Evolutionary conservation across 2,888 invertebrate genomes (phyloP), one percentile per base, ranked within the genome.

Genomic region (Drosophila ustulata): DNA sequence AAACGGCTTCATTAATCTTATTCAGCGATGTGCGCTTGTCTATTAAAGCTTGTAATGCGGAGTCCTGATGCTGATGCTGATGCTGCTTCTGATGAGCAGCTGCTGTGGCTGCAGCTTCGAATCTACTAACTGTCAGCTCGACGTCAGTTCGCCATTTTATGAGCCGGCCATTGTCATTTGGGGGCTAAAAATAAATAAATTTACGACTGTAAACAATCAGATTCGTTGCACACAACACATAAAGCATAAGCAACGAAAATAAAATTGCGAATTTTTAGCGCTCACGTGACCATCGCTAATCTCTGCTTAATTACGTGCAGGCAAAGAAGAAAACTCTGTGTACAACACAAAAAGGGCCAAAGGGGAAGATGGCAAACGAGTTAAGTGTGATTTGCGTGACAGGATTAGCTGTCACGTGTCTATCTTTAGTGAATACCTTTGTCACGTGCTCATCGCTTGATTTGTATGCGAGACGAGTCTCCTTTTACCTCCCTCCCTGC

Each of bases 1-100:
- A 90, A 91, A 88, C 89, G 90, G 90, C 88, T 89, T 91, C 91
- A 91, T 91, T 91, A 91, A 91, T 91, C 90, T 91, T 91, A 87
- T 88, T 90, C 91, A 90, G 79, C 80, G 82, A 84, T 59, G 37
- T 61, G 28, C 55, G 43, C 75, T 72, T 86, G 88, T 88, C 88
- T 84, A 88, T 84, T 84, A 84, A 88, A 76, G 82, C 82, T 80
- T 84, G 83, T 85, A 84, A 84, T 84, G 82, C 87, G 66, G 26
- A 63, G 57, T 55, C 26, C 61, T 43, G 58, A 7, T 53, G 43
- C 18, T 39, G 39, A 25, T 53, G 43, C 23, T 41, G 39, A 25
- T 53, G 52, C 56, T 50, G 64, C 52, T 61, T 28, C 11, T 23
- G 5, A 9, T 9, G 11, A 37, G 34, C 13, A 18, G 49, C 4